A percentile compares a stretch with the other conserved stretches of the same genome.
phyloP scores from a whole-genome alignment of 2,797 vertebrate genomes.

The Rhyacichthys aspro region DNA sequence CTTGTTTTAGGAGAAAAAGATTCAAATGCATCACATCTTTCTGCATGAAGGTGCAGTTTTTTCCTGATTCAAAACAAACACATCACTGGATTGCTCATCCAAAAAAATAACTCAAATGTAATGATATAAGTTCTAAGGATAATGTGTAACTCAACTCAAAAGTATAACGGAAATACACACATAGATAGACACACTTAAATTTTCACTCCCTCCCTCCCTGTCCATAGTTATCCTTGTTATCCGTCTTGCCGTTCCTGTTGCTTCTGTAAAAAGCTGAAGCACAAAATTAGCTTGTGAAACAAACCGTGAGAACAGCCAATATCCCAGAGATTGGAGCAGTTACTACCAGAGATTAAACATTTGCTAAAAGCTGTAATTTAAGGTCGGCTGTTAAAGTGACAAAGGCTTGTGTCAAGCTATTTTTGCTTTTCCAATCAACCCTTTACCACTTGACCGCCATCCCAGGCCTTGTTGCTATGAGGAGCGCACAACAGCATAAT shows the following conservation, averaged over 20 bases:
- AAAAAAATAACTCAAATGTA: too few species aligned
- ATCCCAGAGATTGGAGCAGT: constrained; percentile 41
- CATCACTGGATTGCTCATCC: background rate
- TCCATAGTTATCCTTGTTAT: constrained; percentile 1
- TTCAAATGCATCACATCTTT: constrained; percentile 46
- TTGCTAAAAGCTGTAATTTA: constrained; percentile 75
- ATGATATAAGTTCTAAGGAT: too few species aligned
- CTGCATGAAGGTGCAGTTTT: constrained; percentile 47
- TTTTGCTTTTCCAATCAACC: constrained; percentile 70
- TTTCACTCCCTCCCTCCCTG: background rate
- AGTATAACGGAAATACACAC: background rate
- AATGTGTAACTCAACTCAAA: too few species aligned
- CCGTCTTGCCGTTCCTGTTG: background rate
- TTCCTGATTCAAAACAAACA: constrained; percentile 21
- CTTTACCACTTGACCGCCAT: constrained; percentile 44
- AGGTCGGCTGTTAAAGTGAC: constrained; percentile 68
- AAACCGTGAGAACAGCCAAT: constrained; percentile 41
- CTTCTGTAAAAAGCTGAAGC: constrained; percentile 11
- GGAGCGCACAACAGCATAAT: constrained; percentile 61
- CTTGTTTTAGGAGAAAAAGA: constrained; percentile 46
- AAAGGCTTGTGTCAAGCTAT: constrained; percentile 70
- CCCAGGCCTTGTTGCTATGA: constrained; percentile 68
- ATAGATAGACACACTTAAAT: background rate
- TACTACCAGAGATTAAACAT: constrained; percentile 69
- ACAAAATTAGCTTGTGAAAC: constrained; percentile 39